Percentiles rank a stretch among this genome's conserved stretches.
Evolutionary conservation across 1,140 invertebrate genomes (phyloP).

Genomic region (Cydia pomonella): DNA sequence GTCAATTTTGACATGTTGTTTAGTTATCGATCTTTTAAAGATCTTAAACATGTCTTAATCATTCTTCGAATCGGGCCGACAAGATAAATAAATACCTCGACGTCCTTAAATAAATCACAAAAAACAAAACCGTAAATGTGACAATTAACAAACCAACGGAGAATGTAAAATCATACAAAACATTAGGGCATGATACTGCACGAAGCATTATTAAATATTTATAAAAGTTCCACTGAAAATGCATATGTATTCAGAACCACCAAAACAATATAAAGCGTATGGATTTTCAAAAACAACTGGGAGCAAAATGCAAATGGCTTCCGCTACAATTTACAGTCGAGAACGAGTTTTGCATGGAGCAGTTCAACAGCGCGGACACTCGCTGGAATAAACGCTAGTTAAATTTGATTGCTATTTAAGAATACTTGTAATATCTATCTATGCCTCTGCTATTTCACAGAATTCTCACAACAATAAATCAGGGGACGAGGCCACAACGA

Average conservation of each 20-base stretch:
- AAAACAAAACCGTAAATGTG: background rate
- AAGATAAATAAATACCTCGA: background rate
- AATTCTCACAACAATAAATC: background rate
- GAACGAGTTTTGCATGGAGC: background rate
- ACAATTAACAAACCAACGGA: background rate
- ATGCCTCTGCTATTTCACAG: background rate
- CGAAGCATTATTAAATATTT: conserved; percentile 10
- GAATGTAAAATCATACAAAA: background rate
- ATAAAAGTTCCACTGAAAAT: conserved; percentile 1
- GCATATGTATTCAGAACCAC: conserved; percentile 15
- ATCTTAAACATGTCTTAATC: too few species aligned
- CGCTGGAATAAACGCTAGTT: background rate
- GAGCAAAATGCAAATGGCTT: conserved; percentile 66
- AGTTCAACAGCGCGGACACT: background rate
- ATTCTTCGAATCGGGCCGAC: too few species aligned
- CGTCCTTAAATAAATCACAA: background rate
- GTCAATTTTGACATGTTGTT: too few species aligned
- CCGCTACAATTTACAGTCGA: conserved; percentile 29
- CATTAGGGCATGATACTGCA: background rate
- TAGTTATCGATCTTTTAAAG: too few species aligned
- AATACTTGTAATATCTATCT: background rate
- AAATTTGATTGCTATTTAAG: background rate
- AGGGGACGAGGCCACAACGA: background rate
- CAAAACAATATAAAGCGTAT: conserved; percentile 43
- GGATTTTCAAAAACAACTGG: conserved; percentile 67